phyloP scores from a whole-genome alignment of 1,140 invertebrate species.

The Drosophila nannoptera region DNA sequence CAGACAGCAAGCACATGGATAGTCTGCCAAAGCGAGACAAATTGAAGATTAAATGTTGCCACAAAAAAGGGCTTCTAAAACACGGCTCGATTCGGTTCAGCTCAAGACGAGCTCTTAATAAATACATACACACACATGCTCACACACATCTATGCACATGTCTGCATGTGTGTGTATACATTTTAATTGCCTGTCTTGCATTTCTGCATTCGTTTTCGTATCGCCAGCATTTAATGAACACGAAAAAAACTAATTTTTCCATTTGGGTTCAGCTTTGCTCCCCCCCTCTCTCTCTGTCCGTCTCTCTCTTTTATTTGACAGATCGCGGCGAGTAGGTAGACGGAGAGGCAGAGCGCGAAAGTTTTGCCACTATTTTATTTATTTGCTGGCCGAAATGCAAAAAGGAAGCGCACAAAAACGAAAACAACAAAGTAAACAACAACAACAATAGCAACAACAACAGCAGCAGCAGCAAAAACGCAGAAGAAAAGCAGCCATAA shows the following conservation, averaged over 20 bases:
- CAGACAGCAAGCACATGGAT: not conserved
- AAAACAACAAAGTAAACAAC: conserved; percentile 19
- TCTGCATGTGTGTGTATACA: conserved; percentile 7
- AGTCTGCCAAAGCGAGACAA: conserved; percentile 24
- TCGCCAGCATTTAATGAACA: conserved; percentile 23
- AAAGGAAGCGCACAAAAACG: conserved; percentile 32
- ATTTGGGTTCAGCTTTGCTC: conserved; percentile 32
- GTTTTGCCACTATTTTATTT: conserved; percentile 71
- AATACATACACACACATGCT: not conserved
- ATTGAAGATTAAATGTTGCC: conserved; percentile 40
- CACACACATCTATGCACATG: not conserved
- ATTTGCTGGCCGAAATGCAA: conserved; percentile 59
- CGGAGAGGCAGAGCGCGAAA: conserved; percentile 14
- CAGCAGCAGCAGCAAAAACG: conserved; percentile 14
- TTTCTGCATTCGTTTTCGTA: conserved; percentile 57
- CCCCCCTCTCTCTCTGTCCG: not conserved
- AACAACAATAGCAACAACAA: conserved; percentile 13
- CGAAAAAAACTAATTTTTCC: conserved; percentile 53
- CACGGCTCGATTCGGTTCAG: not conserved
- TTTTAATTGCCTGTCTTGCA: conserved; percentile 66
- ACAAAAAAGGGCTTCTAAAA: conserved; percentile 2
- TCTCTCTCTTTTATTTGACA: conserved; percentile 36
- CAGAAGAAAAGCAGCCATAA: conserved; percentile 65
- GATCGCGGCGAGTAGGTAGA: conserved; percentile 10
- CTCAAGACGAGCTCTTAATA: conserved; percentile 5